phyloP scores from a whole-genome alignment of 1,140 invertebrate species.

The Pseudomyrmex gracilis region DNA sequence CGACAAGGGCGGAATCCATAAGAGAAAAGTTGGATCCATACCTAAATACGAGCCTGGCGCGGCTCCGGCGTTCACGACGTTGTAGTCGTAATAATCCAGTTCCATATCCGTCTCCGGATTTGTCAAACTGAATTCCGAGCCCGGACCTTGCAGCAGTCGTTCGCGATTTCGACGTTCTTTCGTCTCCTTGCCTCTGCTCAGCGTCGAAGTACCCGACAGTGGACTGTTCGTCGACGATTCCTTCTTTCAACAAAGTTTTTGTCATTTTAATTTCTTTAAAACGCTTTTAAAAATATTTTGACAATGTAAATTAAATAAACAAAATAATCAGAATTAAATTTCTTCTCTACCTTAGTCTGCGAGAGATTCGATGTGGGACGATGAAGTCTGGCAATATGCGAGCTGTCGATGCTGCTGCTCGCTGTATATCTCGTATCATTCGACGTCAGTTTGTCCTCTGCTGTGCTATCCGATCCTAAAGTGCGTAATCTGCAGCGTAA shows the following conservation, averaged over 20 bases:
- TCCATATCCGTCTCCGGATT: conserved; percentile 91
- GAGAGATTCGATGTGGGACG: conserved; percentile 34
- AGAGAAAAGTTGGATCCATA: conserved; percentile 94
- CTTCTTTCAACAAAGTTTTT: conserved; percentile 26
- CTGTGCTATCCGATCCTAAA: conserved; percentile 36
- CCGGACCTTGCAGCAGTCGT: conserved; percentile 88
- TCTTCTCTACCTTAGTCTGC: conserved; percentile 38
- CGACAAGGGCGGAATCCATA: conserved; percentile 93
- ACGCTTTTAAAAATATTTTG: no score
- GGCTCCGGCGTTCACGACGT: conserved; percentile 92
- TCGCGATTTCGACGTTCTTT: conserved; percentile 92
- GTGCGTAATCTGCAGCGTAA: conserved; percentile 46
- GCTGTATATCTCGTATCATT: conserved; percentile 19
- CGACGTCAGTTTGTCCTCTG: conserved; percentile 7
- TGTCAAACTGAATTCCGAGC: conserved; percentile 92
- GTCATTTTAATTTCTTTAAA: no score
- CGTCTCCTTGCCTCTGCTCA: conserved; percentile 87
- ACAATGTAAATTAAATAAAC: not conserved
- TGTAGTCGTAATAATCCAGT: conserved; percentile 95
- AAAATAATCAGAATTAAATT: conserved; percentile 19
- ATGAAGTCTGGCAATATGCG: conserved; percentile 47
- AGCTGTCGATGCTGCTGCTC: not conserved
- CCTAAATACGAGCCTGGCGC: conserved; percentile 93
- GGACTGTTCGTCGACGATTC: conserved; percentile 87
- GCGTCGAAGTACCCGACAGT: conserved; percentile 84